Evolutionary conservation across 2,113 vertebrate species (phyloP).

Genomic region (Alethe castanea): DNA sequence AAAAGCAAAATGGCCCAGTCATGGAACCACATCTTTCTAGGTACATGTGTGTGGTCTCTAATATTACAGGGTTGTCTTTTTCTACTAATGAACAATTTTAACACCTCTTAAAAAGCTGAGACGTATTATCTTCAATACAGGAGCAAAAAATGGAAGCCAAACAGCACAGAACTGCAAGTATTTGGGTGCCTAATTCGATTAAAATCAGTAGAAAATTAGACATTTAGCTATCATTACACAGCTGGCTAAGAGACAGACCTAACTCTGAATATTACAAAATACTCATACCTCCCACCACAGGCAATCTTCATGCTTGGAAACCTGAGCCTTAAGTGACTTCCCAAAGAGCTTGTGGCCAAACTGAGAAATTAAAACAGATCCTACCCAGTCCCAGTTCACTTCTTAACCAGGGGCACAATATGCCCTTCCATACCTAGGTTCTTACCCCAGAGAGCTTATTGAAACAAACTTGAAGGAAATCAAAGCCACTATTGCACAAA

Average conservation of each 20-base stretch:
- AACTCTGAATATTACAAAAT: neutral
- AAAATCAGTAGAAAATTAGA: neutral
- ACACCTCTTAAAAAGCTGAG: neutral
- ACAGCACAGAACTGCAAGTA: neutral
- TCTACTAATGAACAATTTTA: neutral
- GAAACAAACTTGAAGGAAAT: conserved; percentile 55
- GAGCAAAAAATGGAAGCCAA: neutral
- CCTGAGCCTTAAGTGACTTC: conserved; percentile 27
- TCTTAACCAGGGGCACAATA: neutral
- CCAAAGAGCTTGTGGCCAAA: conserved; percentile 6
- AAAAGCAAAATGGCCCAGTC: neutral
- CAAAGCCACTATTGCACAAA: conserved; percentile 22
- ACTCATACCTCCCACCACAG: neutral
- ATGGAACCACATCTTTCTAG: neutral
- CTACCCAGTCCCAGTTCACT: neutral
- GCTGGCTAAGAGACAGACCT: neutral
- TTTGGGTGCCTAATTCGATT: neutral
- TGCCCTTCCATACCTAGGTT: neutral
- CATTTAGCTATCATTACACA: neutral
- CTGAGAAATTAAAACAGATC: conserved; percentile 22
- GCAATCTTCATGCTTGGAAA: neutral
- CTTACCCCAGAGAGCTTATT: conserved; percentile 28
- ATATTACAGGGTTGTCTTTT: neutral
- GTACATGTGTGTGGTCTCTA: neutral
- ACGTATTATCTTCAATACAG: neutral